Evolutionary conservation across 2,888 invertebrate genomes (phyloP).

Genomic region (Blera fallax): DNA sequence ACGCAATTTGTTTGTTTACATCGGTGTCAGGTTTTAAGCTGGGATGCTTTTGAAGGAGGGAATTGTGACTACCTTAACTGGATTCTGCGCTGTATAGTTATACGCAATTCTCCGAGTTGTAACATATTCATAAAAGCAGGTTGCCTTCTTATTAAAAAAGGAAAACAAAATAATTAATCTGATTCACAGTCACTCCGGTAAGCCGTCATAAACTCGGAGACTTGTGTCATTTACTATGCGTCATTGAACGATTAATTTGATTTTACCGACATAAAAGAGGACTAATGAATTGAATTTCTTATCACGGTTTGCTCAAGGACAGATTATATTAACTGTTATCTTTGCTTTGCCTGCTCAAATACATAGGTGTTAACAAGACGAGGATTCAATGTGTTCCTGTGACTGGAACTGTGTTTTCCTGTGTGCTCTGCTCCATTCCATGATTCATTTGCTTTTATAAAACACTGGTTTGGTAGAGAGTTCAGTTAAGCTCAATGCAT

Average conservation of each 20-base stretch:
- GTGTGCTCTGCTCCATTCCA: too few relatives aligned
- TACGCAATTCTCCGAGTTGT: not conserved
- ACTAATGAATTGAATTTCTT: not conserved
- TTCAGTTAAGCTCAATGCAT: too few relatives aligned
- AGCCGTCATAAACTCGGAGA: not conserved
- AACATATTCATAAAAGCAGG: not conserved
- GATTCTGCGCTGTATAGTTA: conserved; percentile 8
- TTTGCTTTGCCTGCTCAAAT: too few relatives aligned
- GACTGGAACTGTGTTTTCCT: too few relatives aligned
- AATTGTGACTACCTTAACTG: not conserved
- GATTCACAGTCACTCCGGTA: not conserved
- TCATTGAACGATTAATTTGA: not conserved
- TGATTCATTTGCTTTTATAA: too few relatives aligned
- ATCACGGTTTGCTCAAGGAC: not conserved
- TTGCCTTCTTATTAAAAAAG: not conserved
- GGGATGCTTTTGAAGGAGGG: not conserved
- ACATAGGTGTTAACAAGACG: too few relatives aligned
- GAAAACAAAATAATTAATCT: conserved; percentile 38
- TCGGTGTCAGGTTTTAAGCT: not conserved
- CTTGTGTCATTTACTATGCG: not conserved
- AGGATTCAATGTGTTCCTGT: too few relatives aligned
- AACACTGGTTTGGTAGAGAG: too few relatives aligned
- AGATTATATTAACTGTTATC: too few relatives aligned
- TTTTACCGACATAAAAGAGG: not conserved
- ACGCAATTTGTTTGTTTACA: conserved; percentile 44